These are phyloP conservation scores for Calycopis cecrops DNA, from an alignment of 1,140 invertebrate species.

Conservation along the genomic window DNA sequence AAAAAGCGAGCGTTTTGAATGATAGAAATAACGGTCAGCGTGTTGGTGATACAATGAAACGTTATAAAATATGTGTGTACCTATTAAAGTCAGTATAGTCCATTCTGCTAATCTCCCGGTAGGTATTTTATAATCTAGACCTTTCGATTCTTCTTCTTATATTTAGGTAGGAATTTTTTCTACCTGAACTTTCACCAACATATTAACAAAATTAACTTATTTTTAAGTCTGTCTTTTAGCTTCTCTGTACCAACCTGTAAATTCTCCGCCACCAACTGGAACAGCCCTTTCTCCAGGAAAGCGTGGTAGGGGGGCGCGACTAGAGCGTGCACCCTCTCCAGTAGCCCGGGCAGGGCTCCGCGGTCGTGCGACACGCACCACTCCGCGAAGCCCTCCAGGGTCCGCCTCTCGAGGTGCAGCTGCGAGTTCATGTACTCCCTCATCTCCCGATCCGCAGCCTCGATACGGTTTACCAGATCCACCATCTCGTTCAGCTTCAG, in stretches of 20 bases:
- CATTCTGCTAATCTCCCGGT: no score
- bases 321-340: conserved; percentile 80
- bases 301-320: conserved; percentile 66
- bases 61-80: no score
- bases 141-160: no score
- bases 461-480: conserved; percentile 76
- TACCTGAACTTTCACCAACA: no score
- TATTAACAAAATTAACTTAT: no score
- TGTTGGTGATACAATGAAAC: no score
- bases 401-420: conserved; percentile 77
- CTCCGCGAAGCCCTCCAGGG: conserved; percentile 81
- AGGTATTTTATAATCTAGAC: no score
- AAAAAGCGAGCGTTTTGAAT: no score
- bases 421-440: conserved; percentile 70
- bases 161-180: no score
- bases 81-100: no score
- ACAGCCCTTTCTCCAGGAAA: conserved; percentile 60
- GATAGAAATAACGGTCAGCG: no score
- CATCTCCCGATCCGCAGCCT: conserved; percentile 76
- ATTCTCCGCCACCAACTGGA: conserved; percentile 65
- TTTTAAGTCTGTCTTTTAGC: no score
- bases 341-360: conserved; percentile 77
- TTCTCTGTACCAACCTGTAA: conserved; percentile 60
- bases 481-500: conserved; percentile 76
- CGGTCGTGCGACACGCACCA: conserved; percentile 79